phyloP scores from a whole-genome alignment of 2,113 vertebrate species.

The Bos taurus region ARS-UCD2.0 NC_037331.1:49065501-49066000 shows the following conservation, averaged over 20 bases:
- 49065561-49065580: background rate
- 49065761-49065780: background rate
- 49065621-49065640: background rate
- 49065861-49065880: background rate
- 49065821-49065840: conserved; percentile 18
- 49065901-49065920: background rate
- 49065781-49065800: background rate
- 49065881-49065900: background rate
- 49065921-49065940: background rate
- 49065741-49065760: background rate
- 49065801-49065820: background rate
- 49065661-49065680: background rate
- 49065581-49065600: background rate
- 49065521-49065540: background rate
- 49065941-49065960: background rate
- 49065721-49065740: background rate
- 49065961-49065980: background rate
- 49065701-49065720: background rate
- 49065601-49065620: background rate
- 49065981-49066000: background rate
- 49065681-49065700: background rate
- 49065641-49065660: background rate
- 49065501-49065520: background rate
- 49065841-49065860: background rate
- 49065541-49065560: background rate